These are phyloP conservation scores for Spermophilus dauricus DNA, from an alignment of 2,113 vertebrate species.

Conservation along the genomic window DNA sequence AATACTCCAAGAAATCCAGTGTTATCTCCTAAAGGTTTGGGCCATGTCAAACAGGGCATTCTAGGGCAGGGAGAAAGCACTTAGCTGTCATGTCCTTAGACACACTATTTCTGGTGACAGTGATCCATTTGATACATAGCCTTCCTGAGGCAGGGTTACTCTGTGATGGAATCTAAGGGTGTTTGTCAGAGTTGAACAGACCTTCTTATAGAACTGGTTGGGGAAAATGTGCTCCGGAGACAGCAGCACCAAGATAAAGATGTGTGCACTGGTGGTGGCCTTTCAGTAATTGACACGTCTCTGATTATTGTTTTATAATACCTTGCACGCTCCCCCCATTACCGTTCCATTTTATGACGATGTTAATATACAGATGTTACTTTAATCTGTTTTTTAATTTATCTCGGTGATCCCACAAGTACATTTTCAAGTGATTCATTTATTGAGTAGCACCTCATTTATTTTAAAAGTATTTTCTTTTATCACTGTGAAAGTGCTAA, in stretches of 20 bases:
- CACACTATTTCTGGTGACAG: neutral
- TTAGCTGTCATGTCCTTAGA: neutral
- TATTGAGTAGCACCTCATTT: conserved; percentile 90
- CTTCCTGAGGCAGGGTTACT: neutral
- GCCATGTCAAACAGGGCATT: neutral
- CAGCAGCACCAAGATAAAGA: conserved; percentile 65
- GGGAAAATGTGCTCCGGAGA: neutral
- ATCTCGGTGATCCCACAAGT: conserved; percentile 88
- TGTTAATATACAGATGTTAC: conserved; percentile 91
- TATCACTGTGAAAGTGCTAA: conserved; percentile 85
- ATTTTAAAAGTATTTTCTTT: conserved; percentile 88
- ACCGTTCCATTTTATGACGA: conserved; percentile 85
- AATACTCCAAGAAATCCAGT: neutral
- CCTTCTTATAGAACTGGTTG: neutral
- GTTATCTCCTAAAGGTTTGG: neutral
- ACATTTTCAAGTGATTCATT: conserved; percentile 88
- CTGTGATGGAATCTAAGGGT: neutral
- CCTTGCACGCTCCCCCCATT: conserved; percentile 85
- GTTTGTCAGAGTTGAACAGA: neutral
- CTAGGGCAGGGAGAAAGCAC: neutral
- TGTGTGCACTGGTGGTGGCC: conserved; percentile 72
- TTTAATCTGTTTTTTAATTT: conserved; percentile 90
- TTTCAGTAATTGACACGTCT: conserved; percentile 86
- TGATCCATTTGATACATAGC: neutral
- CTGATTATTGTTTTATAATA: conserved; percentile 90